Percentiles rank a stretch among this genome's conserved stretches.
phyloP scores from a whole-genome alignment of 2,888 invertebrate genomes.

The Nymphalis c-album region DNA sequence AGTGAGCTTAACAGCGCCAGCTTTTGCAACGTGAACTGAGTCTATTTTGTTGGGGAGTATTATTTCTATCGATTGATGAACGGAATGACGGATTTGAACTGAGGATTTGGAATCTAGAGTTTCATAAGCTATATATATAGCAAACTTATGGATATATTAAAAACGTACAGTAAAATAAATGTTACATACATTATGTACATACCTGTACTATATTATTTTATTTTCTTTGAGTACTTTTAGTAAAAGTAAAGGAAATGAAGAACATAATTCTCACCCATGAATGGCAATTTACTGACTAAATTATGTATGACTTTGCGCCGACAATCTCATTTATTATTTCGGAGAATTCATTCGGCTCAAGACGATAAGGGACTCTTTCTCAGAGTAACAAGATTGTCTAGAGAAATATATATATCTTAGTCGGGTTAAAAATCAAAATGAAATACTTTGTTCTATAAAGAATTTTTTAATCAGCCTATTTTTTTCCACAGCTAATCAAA shows the following conservation, averaged over 20 bases:
- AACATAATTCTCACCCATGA: slow-evolving; percentile 30
- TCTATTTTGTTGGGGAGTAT: too few relatives aligned
- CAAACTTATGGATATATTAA: too few relatives aligned
- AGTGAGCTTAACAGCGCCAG: too few relatives aligned
- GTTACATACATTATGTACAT: too few relatives aligned
- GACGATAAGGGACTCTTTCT: not conserved
- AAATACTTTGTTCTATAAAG: not conserved
- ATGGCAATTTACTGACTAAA: slow-evolving; percentile 47
- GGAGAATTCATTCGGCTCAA: slow-evolving; percentile 33
- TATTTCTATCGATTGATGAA: too few relatives aligned
- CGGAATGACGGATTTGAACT: too few relatives aligned
- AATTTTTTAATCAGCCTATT: too few relatives aligned
- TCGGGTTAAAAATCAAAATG: not conserved
- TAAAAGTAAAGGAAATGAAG: slow-evolving; percentile 17
- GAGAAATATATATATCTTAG: not conserved
- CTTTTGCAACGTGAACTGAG: too few relatives aligned
- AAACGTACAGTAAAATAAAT: too few relatives aligned
- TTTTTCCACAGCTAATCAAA: too few relatives aligned
- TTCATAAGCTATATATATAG: too few relatives aligned
- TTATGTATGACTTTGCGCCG: slow-evolving; percentile 50
- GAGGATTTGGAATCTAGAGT: too few relatives aligned
- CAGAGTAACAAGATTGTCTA: not conserved
- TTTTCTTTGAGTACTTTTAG: not conserved
- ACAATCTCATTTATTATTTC: slow-evolving; percentile 56
- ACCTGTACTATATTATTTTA: not conserved